A percentile compares a stretch with the other conserved stretches of the same genome.
Evolutionary conservation across 2,888 invertebrate species (phyloP).

Genomic region (Mimumesa dahlbomi): DNA sequence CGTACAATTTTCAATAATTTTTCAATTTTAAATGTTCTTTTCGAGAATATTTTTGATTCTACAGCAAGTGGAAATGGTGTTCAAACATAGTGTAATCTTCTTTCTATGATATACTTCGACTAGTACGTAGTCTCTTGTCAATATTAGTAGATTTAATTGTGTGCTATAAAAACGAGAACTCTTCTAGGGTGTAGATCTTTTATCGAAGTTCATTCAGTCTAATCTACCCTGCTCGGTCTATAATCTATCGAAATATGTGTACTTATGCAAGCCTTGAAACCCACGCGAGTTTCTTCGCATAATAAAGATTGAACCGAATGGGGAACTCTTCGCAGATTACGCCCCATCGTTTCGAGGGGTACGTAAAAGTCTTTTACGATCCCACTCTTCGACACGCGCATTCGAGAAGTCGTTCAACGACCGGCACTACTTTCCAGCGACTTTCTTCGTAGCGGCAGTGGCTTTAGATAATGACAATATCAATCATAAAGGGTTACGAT

Average conservation of each 20-base stretch:
- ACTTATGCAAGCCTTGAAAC: slow-evolving; percentile 5
- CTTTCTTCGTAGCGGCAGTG: slow-evolving; percentile 36
- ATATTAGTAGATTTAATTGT: too few species aligned
- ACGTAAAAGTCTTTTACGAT: slow-evolving; percentile 71
- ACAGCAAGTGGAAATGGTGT: too few species aligned
- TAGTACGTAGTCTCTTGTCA: too few species aligned
- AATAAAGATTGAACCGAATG: slow-evolving; percentile 42
- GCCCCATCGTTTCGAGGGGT: slow-evolving; percentile 57
- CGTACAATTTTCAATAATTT: too few species aligned
- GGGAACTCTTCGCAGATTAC: slow-evolving; percentile 64
- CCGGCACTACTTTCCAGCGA: slow-evolving; percentile 6
- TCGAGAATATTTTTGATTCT: too few species aligned
- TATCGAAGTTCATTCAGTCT: too few species aligned
- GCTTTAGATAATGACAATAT: slow-evolving; percentile 55
- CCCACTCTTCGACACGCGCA: slow-evolving; percentile 49
- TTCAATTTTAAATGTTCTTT: too few species aligned
- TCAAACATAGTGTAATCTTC: too few species aligned
- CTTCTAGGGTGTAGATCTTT: too few species aligned
- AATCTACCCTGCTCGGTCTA: background rate
- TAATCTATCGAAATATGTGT: slow-evolving; percentile 25
- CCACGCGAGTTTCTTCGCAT: slow-evolving; percentile 25
- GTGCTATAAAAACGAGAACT: too few species aligned
- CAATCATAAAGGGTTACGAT: slow-evolving; percentile 48
- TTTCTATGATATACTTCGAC: too few species aligned
- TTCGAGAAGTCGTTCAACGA: slow-evolving; percentile 41